Evolutionary conservation across 2,797 vertebrate species (phyloP).

Genomic region (Ptychadena robeensis): DNA sequence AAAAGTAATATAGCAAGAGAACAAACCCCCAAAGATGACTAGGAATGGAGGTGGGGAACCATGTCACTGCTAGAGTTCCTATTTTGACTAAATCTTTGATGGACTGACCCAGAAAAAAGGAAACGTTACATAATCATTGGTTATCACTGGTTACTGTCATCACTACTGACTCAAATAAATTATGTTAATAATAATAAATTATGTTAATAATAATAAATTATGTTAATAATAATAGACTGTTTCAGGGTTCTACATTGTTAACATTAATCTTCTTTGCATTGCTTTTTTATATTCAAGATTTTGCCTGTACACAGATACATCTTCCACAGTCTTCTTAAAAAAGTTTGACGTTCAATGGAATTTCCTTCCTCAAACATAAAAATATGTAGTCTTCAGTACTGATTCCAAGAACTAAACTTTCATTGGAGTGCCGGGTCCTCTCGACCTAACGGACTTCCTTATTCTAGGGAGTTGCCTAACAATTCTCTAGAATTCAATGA

Average conservation of each 20-base stretch:
- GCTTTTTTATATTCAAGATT: background rate
- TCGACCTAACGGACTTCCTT: conserved; percentile 33
- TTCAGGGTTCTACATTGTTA: background rate
- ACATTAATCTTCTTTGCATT: background rate
- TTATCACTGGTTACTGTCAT: no score
- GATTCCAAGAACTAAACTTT: conserved; percentile 43
- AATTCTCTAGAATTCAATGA: background rate
- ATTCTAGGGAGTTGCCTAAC: background rate
- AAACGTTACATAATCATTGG: no score
- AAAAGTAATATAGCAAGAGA: no score
- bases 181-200: no score
- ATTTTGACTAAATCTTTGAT: no score
- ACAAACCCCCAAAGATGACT: no score
- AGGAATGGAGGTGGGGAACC: no score
- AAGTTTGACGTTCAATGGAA: conserved; percentile 46
- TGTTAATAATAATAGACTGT: no score
- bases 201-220: no score
- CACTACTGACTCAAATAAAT: no score
- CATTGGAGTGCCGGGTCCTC: conserved; percentile 16
- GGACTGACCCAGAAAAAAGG: no score
- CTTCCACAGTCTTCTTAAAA: background rate
- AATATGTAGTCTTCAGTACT: conserved; percentile 47
- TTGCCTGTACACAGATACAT: background rate
- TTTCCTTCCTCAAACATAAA: conserved; percentile 49
- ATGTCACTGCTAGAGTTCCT: no score